phyloP scores from a whole-genome alignment of 2,113 vertebrate species.

The Myocastor coypus region DNA sequence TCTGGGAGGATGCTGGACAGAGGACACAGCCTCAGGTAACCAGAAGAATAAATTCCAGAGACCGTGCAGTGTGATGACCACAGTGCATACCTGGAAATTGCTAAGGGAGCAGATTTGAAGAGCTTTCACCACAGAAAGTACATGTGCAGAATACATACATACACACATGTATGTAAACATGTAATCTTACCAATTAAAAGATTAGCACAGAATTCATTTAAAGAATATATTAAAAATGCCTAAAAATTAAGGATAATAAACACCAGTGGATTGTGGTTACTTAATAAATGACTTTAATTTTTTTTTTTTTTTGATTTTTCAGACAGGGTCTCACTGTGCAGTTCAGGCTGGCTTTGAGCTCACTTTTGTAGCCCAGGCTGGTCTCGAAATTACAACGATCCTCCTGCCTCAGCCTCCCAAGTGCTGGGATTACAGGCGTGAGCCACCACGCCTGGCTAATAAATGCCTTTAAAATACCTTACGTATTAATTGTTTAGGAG shows the following conservation, averaged over 20 bases:
- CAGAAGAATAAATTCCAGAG: not conserved
- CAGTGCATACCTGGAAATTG: not conserved
- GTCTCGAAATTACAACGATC: too few relatives aligned
- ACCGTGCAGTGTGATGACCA: not conserved
- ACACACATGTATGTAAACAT: not conserved
- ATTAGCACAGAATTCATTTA: not conserved
- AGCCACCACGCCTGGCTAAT: too few relatives aligned
- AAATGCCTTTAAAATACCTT: constrained; percentile 36
- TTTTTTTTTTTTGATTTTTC: too few relatives aligned
- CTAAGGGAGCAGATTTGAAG: not conserved
- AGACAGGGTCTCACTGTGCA: too few relatives aligned
- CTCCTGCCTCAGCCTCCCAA: too few relatives aligned
- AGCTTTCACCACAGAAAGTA: not conserved
- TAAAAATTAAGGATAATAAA: constrained; percentile 53
- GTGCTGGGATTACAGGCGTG: too few relatives aligned
- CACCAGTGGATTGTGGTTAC: not conserved
- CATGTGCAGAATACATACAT: not conserved
- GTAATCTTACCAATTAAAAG: not conserved
- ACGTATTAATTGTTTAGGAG: constrained; percentile 14
- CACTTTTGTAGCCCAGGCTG: too few relatives aligned
- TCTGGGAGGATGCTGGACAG: not conserved
- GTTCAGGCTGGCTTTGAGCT: too few relatives aligned
- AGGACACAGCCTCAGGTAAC: not conserved
- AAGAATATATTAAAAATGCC: not conserved
- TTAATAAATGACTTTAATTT: constrained; percentile 8